A percentile compares a stretch with the other conserved stretches of the same genome.
Conservation (phyloP, 2,888 invertebrate species). For the Drosophila fulvimacula region DNA sequence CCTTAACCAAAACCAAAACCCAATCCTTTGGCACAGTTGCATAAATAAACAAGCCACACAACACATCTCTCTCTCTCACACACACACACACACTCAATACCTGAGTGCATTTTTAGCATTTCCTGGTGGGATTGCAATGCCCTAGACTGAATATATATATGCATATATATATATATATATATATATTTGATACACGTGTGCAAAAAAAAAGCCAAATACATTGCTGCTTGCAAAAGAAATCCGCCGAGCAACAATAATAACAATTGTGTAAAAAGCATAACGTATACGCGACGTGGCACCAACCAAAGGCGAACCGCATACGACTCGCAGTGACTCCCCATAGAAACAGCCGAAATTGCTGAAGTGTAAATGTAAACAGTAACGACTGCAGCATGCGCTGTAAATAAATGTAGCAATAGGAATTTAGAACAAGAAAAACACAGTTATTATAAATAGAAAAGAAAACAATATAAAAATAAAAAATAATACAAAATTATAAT, state of each 20-base stretch:
- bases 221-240: constrained; percentile 26
- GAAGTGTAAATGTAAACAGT: constrained; percentile 15
- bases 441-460: no score
- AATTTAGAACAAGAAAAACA: no score
- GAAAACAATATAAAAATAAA: no score
- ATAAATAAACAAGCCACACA: constrained; percentile 69
- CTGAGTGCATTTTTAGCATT: constrained; percentile 74
- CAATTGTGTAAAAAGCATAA: constrained; percentile 71
- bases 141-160: constrained; percentile 33
- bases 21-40: constrained; percentile 63
- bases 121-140: constrained; percentile 51
- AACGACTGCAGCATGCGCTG: constrained; percentile 32
- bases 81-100: constrained; percentile 52
- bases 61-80: constrained; percentile 23
- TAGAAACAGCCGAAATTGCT: constrained; percentile 31
- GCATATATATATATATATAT: constrained; percentile 33
- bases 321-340: constrained; percentile 23
- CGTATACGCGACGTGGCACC: constrained; percentile 73
- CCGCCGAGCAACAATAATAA: constrained; percentile 50
- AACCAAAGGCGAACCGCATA: constrained; percentile 16
- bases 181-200: constrained; percentile 55
- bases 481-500: no score
- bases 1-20: constrained; percentile 37
- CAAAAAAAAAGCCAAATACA: constrained; percentile 26
- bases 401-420: neutral